These are phyloP conservation scores for Poeciliopsis turneri DNA, from an alignment of 2,797 vertebrate genomes.

Conservation along the genomic window DNA sequence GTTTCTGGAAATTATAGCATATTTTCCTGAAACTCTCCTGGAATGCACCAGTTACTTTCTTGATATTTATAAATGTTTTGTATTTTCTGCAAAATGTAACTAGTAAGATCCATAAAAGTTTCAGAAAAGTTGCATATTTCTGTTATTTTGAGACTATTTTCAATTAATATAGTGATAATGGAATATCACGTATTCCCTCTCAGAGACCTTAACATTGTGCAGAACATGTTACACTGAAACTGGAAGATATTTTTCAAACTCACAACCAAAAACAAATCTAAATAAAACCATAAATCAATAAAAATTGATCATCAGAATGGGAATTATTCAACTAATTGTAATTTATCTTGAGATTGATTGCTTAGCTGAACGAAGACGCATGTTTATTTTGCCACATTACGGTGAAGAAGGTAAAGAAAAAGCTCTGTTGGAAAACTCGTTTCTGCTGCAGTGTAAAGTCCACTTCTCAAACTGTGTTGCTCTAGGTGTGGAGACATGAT, in stretches of 20 bases:
- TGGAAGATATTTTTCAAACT: too few species aligned
- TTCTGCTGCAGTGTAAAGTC: background rate
- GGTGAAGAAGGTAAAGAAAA: background rate
- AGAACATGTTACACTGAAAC: too few species aligned
- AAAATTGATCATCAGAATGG: too few species aligned
- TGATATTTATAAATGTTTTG: background rate
- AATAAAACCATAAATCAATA: too few species aligned
- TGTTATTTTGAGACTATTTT: too few species aligned
- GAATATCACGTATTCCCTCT: too few species aligned
- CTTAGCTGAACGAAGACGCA: background rate
- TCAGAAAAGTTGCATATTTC: background rate
- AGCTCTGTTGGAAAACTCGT: background rate
- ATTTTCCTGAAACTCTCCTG: background rate
- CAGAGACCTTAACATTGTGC: too few species aligned
- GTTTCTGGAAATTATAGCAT: background rate
- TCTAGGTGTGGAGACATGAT: slow-evolving; percentile 98
- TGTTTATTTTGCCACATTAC: background rate
- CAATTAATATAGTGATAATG: too few species aligned
- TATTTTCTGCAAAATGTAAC: background rate
- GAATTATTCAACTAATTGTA: too few species aligned
- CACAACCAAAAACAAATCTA: too few species aligned
- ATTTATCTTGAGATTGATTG: too few species aligned
- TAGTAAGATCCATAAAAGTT: background rate
- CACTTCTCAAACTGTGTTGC: slow-evolving; percentile 21
- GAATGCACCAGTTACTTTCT: background rate